These are phyloP conservation scores for Sprattus sprattus DNA, from an alignment of 2,113 vertebrate species.

Conservation along the genomic window DNA sequence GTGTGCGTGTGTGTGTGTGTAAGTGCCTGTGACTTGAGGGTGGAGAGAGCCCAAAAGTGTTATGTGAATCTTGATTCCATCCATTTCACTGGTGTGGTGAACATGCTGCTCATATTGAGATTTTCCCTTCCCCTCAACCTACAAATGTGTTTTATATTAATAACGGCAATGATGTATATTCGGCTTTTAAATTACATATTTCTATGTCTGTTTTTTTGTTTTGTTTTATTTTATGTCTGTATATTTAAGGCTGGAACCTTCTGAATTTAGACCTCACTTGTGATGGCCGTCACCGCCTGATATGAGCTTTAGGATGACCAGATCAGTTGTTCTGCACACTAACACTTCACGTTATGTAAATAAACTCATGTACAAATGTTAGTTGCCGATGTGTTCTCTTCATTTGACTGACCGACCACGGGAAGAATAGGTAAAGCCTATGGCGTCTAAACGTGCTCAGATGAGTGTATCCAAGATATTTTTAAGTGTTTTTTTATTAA, in stretches of 20 bases:
- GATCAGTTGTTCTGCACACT: conserved; percentile 47
- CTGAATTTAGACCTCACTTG: conserved; percentile 40
- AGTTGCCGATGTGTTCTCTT: background rate
- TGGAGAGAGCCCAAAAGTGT: conserved; percentile 55
- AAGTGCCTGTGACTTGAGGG: conserved; percentile 19
- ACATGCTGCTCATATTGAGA: conserved; percentile 61
- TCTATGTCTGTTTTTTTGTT: conserved; percentile 12
- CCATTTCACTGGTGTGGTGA: conserved; percentile 52
- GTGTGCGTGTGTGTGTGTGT: background rate
- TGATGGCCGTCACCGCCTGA: conserved; percentile 42
- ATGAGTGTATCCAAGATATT: background rate
- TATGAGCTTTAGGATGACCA: conserved; percentile 52
- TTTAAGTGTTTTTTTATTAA: background rate
- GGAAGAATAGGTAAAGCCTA: background rate
- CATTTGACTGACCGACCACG: background rate
- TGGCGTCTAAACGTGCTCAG: too few species aligned
- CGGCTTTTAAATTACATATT: conserved; percentile 44
- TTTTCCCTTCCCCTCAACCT: conserved; percentile 37
- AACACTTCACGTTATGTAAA: conserved; percentile 65
- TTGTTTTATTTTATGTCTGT: conserved; percentile 57
- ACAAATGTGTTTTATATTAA: conserved; percentile 43
- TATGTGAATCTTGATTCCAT: conserved; percentile 46
- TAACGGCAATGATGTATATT: conserved; percentile 55
- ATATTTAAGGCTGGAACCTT: conserved; percentile 66
- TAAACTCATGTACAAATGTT: conserved; percentile 66